Conservation (phyloP, 1,140 invertebrate species). For the Drosophila orosa region DNA sequence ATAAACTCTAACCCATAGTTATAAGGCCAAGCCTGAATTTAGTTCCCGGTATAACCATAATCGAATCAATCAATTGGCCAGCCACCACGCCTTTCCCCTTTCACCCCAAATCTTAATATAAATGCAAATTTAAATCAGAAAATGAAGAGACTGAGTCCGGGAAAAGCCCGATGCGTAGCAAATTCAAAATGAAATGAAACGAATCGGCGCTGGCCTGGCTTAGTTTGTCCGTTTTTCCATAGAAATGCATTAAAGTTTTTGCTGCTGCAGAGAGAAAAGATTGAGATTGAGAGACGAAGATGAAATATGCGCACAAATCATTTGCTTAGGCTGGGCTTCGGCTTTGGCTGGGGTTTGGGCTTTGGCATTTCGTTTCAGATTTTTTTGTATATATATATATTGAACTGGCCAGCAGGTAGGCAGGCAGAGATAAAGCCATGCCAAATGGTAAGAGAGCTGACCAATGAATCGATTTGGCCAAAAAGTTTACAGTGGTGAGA, state of each 20-base stretch:
- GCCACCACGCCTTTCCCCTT: constrained; percentile 34
- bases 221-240: constrained; percentile 51
- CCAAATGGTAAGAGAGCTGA: constrained; percentile 40
- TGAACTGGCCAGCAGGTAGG: constrained; percentile 56
- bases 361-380: constrained; percentile 36
- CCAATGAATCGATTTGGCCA: constrained; percentile 51
- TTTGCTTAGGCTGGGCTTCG: constrained; percentile 50
- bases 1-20: not conserved
- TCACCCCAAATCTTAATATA: constrained; percentile 64
- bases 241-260: constrained; percentile 74
- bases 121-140: constrained; percentile 74
- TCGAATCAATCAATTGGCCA: constrained; percentile 63
- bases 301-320: constrained; percentile 80
- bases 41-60: constrained; percentile 22
- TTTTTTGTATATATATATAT: constrained; percentile 10
- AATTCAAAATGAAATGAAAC: constrained; percentile 80
- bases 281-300: constrained; percentile 49
- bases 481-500: constrained; percentile 23
- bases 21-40: not conserved
- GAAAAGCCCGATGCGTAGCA: constrained; percentile 65
- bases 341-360: constrained; percentile 30
- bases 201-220: constrained; percentile 51
- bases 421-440: constrained; percentile 45
- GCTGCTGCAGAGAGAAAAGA: constrained; percentile 21
- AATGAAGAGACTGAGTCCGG: constrained; percentile 44